Evolutionary conservation across 2,888 invertebrate species (phyloP).

Genomic region (Norana najaformis): DNA sequence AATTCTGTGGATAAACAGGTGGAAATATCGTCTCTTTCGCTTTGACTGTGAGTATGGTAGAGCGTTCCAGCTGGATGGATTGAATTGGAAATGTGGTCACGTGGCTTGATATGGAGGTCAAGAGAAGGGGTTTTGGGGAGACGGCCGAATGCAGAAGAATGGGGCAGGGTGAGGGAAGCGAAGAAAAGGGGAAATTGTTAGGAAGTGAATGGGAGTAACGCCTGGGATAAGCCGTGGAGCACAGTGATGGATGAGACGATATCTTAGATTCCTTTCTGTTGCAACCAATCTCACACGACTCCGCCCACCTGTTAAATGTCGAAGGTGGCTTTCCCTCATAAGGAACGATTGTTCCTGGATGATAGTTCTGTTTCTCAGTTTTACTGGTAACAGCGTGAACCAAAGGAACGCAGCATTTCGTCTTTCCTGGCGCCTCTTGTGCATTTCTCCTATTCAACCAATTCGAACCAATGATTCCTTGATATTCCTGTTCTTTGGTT

Average conservation of each 20-base stretch:
- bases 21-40: slow-evolving; percentile 3
- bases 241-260: not conserved
- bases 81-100: not conserved
- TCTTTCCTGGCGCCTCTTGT: not conserved
- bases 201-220: not conserved
- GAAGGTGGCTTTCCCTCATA: not conserved
- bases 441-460: not conserved
- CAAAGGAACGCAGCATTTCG: not conserved
- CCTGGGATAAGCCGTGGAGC: not conserved
- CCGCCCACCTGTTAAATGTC: not conserved
- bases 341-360: not conserved
- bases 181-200: not conserved
- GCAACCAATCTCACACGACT: not conserved
- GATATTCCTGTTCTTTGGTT: not conserved
- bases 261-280: not conserved
- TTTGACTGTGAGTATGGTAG: slow-evolving; percentile 10
- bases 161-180: slow-evolving; percentile 6
- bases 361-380: not conserved
- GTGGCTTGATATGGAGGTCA: not conserved
- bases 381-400: not conserved
- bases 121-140: not conserved
- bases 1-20: not conserved
- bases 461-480: not conserved
- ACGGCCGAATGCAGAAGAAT: not conserved
- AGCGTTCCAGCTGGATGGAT: slow-evolving; percentile 9